Base-by-base conservation (phyloP, 2,797 vertebrate genomes). In the Limnodromus scolopaceus region DNA sequence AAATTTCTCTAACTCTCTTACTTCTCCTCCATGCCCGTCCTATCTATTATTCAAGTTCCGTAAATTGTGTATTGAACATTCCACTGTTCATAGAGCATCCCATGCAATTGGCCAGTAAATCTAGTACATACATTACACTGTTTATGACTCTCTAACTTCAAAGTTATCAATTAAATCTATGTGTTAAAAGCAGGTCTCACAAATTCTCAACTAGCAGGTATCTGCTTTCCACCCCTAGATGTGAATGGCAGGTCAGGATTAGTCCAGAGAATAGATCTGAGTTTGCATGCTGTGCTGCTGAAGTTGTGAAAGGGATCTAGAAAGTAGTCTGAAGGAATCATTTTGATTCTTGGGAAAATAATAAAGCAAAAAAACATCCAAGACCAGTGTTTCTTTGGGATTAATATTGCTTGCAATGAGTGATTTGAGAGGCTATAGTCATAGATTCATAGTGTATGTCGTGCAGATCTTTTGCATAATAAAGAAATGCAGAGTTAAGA, bases 361-460 rank as follows among this genome's bases (percentile, higher is more conserved):
- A 41, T 58, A 46, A 68, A 49, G 20, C 1, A 30, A 57, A 81
- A 55, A 6, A 0, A 0, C 13, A 63, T 16, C 43, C 48, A 6
- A 70, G 61, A 1, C 18, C 27, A 54, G 8, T 55, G 34, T 36
- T 66, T 24, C 34, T 55, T 39, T 58, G 57, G 24, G 20, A 27
- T 54, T 32, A 34, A 51, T 17, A 46, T 38, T 9, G 3, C 8
- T 66, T 60, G 16, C 22, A 60, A 4, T 27, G 49, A 43, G 8
- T 25, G 16, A 28, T 83, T 57, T 68, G 46, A 39, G 53, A 82
- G 15, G 8, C n/a, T 36, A 13, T 3, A 45, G 18, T 49, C 41
- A 51, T 16, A 77, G 10, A 64, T 23, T 74, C 23, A 16, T 14
- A 39, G 13, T 16, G 4, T 54, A 6, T 17, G 20, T 51, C 11